A percentile compares a stretch with the other conserved stretches of the same genome.
Conservation (phyloP, 2,797 vertebrate species). For the Acipenser oxyrinchus region DNA sequence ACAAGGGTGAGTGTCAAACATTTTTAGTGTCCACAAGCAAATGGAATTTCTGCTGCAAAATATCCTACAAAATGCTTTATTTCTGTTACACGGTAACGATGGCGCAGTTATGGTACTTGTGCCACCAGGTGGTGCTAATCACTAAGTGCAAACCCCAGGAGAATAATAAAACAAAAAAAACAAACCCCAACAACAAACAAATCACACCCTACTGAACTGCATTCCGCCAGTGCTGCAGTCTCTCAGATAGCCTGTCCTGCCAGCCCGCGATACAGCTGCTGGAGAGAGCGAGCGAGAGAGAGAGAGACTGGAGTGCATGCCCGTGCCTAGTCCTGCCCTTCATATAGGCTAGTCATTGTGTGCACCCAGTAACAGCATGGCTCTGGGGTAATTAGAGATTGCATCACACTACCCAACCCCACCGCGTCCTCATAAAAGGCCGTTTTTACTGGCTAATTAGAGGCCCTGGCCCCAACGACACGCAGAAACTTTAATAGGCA, state of each 20-base stretch:
- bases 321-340: neutral
- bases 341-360: neutral
- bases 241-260: neutral
- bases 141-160: too few relatives aligned
- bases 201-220: neutral
- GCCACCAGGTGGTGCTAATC: too few relatives aligned
- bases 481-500: constrained; percentile 57
- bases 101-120: too few relatives aligned
- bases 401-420: neutral
- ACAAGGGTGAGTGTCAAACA: too few relatives aligned
- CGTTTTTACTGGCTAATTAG: constrained; percentile 53
- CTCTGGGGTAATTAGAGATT: neutral
- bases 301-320: neutral
- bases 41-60: too few relatives aligned
- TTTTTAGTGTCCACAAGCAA: too few relatives aligned
- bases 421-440: neutral
- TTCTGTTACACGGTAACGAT: too few relatives aligned
- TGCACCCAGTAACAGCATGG: neutral
- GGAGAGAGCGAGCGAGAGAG: neutral
- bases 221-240: neutral
- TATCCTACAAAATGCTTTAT: too few relatives aligned
- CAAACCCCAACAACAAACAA: neutral
- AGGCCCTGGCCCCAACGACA: constrained; percentile 43
- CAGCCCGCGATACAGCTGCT: too few relatives aligned
- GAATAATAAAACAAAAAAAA: too few relatives aligned